Evolutionary conservation across 2,888 invertebrate genomes (phyloP), one percentile per base, ranked within the genome.

Genomic region (Pyrochroa serraticornis): DNA sequence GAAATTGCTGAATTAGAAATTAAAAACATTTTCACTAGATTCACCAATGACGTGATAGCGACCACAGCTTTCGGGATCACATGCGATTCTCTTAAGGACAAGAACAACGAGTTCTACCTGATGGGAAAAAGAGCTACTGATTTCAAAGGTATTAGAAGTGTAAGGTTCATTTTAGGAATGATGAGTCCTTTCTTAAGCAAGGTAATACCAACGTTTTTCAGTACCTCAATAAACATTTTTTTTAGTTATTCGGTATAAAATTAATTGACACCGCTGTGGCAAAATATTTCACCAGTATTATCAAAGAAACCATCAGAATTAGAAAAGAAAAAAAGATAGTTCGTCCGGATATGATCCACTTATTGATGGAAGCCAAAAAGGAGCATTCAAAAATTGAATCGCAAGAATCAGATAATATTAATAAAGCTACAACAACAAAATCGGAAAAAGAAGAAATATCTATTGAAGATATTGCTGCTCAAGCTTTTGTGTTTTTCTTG

Each of bases 391-490:
- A 34, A 36, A 6, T 43, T 38, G 3, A 22, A 22, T 5, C 2
- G 3, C 3, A 22, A 22, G 22, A 22, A 22, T 38, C 52, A n/a
- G 54, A 55, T 14, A 45, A 32, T 14, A 35, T 56, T 9, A 59
- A 58, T 56, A 57, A 62, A 41, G 45, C 56, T 31, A 37, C 47
- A 2, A 36, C 52, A 53, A 60, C 64, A 60, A 31, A 45, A 1
- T 36, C 33, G 10, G 34, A 12, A 35, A 37, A 34, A 32, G 48
- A 47, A 46, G 32, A 56, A 42, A 59, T 72, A 35, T 65, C 43
- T 5, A 82, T 84, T 55, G 78, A 81, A 0, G 84, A 84, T 49
- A 77, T 86, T 3, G 81, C 83, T 0, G 83, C 84, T 0, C 85
- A 86, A 71, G 79, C 79, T 12, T 62, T 81, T 1, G 52, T 81